Evolutionary conservation across 2,113 vertebrate species (phyloP).

Genomic region (Raja brachyura): DNA sequence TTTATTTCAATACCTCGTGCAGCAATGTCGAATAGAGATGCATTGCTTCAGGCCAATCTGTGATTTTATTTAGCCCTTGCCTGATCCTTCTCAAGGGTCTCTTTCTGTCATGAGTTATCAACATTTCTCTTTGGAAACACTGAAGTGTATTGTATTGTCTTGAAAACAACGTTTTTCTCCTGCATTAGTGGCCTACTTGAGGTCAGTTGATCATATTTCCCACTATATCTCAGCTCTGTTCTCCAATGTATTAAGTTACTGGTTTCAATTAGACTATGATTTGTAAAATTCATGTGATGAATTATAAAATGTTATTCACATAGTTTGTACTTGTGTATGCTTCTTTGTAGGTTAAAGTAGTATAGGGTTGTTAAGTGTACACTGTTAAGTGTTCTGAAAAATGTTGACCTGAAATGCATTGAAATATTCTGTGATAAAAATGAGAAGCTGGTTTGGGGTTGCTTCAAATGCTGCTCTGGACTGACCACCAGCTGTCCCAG

Average conservation of each 20-base stretch:
- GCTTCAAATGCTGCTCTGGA: neutral
- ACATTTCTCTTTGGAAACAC: neutral
- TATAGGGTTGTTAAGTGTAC: neutral
- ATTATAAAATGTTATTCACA: neutral
- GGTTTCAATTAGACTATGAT: constrained; percentile 17
- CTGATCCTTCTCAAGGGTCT: neutral
- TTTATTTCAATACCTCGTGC: neutral
- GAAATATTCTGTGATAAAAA: neutral
- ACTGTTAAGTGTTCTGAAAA: neutral
- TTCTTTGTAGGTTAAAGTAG: no score
- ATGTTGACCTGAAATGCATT: neutral
- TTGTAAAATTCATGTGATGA: neutral
- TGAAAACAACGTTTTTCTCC: neutral
- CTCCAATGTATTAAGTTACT: neutral
- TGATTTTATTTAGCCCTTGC: neutral
- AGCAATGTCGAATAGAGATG: neutral
- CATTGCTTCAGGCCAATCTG: neutral
- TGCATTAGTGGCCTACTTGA: neutral
- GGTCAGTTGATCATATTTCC: neutral
- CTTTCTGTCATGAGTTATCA: neutral
- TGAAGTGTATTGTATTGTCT: neutral
- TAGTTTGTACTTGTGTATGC: neutral
- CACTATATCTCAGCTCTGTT: neutral
- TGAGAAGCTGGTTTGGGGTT: no score
- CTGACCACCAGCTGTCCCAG: neutral